These are phyloP conservation scores for Gerris lacustris DNA, from an alignment of 2,888 invertebrate genomes.

Conservation along the genomic window DNA sequence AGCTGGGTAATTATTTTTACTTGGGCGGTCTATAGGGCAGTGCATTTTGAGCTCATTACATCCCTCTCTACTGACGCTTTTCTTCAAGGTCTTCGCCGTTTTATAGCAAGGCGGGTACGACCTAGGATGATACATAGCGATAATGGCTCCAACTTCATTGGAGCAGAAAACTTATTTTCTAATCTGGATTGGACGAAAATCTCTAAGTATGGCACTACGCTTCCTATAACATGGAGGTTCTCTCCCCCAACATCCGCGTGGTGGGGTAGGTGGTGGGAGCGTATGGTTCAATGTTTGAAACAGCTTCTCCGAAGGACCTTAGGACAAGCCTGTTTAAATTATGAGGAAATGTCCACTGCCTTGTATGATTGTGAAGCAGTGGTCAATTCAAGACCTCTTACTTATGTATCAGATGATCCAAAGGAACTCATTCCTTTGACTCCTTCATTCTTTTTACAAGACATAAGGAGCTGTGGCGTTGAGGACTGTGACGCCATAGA, in stretches of 20 bases:
- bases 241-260: conserved; percentile 33
- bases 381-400: conserved; percentile 22
- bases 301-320: conserved; percentile 15
- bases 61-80: conserved; percentile 33
- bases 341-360: conserved; percentile 18
- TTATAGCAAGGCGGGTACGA: conserved; percentile 33
- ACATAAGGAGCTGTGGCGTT: background rate
- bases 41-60: conserved; percentile 35
- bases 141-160: conserved; percentile 36
- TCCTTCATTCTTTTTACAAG: background rate
- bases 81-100: conserved; percentile 33
- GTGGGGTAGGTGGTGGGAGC: conserved; percentile 31
- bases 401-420: conserved; percentile 14
- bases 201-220: conserved; percentile 18
- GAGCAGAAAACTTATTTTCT: conserved; percentile 37
- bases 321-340: conserved; percentile 11
- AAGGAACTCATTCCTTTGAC: background rate
- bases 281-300: conserved; percentile 15
- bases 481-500: background rate
- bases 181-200: conserved; percentile 41
- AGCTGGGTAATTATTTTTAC: conserved; percentile 35
- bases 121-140: conserved; percentile 33
- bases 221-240: conserved; percentile 33
- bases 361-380: conserved; percentile 18
- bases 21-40: conserved; percentile 35